phyloP scores from a whole-genome alignment of 2,888 invertebrate species.

The Dendrolimus pini region DNA sequence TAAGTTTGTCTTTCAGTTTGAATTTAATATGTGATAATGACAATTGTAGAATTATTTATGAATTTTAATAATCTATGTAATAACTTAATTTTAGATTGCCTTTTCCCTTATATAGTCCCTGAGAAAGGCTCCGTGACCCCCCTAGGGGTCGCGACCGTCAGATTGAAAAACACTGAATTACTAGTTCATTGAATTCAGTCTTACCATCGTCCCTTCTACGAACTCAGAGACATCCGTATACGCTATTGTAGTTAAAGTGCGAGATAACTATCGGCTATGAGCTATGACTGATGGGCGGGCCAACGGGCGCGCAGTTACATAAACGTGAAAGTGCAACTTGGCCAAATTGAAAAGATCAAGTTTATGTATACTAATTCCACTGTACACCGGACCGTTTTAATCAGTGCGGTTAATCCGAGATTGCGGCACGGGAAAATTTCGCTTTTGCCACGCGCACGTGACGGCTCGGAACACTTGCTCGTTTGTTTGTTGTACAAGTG shows the following conservation, averaged over 20 bases:
- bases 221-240: not conserved
- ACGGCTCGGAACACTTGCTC: not conserved
- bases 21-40: no score
- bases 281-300: slow-evolving; percentile 56
- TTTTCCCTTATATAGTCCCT: no score
- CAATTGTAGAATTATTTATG: no score
- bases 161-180: no score
- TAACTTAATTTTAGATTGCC: no score
- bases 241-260: not conserved
- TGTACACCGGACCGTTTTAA: slow-evolving; percentile 6
- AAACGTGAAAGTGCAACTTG: slow-evolving; percentile 62
- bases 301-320: slow-evolving; percentile 56
- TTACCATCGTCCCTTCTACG: no score
- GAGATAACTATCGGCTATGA: slow-evolving; percentile 6
- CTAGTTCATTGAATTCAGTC: no score
- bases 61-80: no score
- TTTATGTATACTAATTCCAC: slow-evolving; percentile 35
- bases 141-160: no score
- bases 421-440: not conserved
- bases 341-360: slow-evolving; percentile 50
- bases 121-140: no score
- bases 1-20: no score
- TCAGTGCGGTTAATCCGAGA: not conserved
- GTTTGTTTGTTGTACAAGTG: not conserved
- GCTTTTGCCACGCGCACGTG: not conserved